Evolutionary conservation across 1,140 invertebrate species (phyloP).

Genomic region (Lordiphosa mommai): DNA sequence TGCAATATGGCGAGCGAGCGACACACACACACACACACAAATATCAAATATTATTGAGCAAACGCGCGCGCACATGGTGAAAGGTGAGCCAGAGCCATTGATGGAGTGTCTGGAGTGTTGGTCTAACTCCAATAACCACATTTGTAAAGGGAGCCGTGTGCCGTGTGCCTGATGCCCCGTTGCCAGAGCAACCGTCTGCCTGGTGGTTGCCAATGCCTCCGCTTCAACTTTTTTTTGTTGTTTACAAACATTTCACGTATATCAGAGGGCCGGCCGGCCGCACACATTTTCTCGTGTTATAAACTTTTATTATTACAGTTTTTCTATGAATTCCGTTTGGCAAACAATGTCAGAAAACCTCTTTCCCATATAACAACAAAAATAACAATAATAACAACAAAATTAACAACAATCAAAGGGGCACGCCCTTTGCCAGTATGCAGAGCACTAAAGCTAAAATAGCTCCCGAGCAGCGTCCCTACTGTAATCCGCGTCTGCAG

Average conservation of each 20-base stretch:
- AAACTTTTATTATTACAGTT: constrained; percentile 69
- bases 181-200: constrained; percentile 24
- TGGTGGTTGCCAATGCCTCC: constrained; percentile 35
- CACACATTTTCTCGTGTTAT: constrained; percentile 50
- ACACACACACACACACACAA: constrained; percentile 37
- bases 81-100: constrained; percentile 46
- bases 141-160: constrained; percentile 31
- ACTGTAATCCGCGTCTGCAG: constrained; percentile 50
- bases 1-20: neutral
- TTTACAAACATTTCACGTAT: constrained; percentile 77
- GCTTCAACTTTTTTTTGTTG: constrained; percentile 31
- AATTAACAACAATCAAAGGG: constrained; percentile 18
- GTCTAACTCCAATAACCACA: constrained; percentile 40
- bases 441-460: constrained; percentile 34
- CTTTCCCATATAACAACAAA: constrained; percentile 30
- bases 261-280: constrained; percentile 40
- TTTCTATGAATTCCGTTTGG: constrained; percentile 28
- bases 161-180: constrained; percentile 12
- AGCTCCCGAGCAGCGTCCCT: constrained; percentile 53
- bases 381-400: constrained; percentile 42
- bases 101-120: constrained; percentile 46
- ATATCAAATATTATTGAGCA: constrained; percentile 72
- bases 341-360: constrained; percentile 48
- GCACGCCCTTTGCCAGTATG: constrained; percentile 1
- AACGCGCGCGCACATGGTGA: constrained; percentile 20